Base-by-base conservation (phyloP, 1,140 invertebrate species). In the Trichogramma pretiosum region DNA sequence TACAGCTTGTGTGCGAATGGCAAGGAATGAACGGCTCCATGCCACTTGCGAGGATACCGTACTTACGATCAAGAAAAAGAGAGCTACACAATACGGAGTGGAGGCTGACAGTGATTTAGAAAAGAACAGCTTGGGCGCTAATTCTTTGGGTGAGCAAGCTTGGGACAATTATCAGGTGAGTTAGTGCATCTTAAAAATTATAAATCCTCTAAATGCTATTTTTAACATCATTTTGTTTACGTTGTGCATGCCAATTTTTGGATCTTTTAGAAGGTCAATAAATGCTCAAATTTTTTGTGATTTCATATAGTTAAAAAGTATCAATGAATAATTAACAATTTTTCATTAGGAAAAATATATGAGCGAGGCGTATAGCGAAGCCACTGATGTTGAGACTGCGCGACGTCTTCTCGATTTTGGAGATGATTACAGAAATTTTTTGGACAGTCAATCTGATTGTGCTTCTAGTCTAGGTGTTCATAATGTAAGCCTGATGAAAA, bases 291-390 rank as follows among this genome's bases (percentile, higher is more conserved):
- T 39, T n/a, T 18, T 18, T 11, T 24, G 11, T 39, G n/a, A 9
- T 18, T 46, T 14, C n/a, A n/a, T n/a, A n/a, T n/a, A n/a, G n/a
- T 23, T 16, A 51, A 48, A 23, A 40, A 5, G 16, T 26, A 30
- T 48, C 23, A 39, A 56, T 53, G 28, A 33, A 28, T 7, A 7
- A 11, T 28, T 11, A 28, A 28, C 11, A 11, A 7, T 36, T 18
- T 30, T 28, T 43, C 41, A 23, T 40, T 62, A 89, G 85, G 89
- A 92, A 67, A 90, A 90, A 65, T 93, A 93, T 64, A 81, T 88
- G 64, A 92, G 88, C 48, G 90, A 93, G 62, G 80, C 88, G 14
- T 93, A 93, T 64, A 92, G 88, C 48, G 90, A 93, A 70, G 80
- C 83, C n/a, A 81, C 84, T 14, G 89, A 93, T 65, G 82, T 87